Evolutionary conservation across 2,797 vertebrate genomes (phyloP).

Genomic region (Iguana delicatissima): DNA sequence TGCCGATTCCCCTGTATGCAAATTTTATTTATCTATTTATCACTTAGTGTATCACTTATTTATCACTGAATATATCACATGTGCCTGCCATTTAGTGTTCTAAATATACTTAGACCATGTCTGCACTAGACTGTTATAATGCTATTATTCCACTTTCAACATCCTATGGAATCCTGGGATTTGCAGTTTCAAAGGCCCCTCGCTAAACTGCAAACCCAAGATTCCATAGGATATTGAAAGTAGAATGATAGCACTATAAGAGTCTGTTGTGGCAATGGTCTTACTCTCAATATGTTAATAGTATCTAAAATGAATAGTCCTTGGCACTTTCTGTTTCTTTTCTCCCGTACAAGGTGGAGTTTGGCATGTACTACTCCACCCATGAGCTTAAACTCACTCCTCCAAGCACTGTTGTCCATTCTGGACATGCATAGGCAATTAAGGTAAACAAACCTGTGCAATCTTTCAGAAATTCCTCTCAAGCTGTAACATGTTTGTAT

Average conservation of each 20-base stretch:
- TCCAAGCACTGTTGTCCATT: not conserved
- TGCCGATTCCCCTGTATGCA: not conserved
- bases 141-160: too few relatives aligned
- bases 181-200: too few relatives aligned
- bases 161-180: too few relatives aligned
- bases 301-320: not conserved
- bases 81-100: not conserved
- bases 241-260: too few relatives aligned
- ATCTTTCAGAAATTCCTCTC: not conserved
- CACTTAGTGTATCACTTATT: too few relatives aligned
- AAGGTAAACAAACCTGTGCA: not conserved
- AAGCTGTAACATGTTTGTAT: conserved; percentile 12
- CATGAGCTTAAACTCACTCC: not conserved
- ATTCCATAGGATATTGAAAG: too few relatives aligned
- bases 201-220: too few relatives aligned
- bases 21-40: not conserved
- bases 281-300: not conserved
- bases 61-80: not conserved
- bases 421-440: not conserved
- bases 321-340: not conserved
- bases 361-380: not conserved
- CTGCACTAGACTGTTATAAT: too few relatives aligned
- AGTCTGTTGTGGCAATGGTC: too few relatives aligned
- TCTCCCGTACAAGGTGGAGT: conserved; percentile 29
- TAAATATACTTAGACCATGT: not conserved